Base-by-base conservation (phyloP, 1,140 invertebrate species). In the Lycorma delicatula region DNA sequence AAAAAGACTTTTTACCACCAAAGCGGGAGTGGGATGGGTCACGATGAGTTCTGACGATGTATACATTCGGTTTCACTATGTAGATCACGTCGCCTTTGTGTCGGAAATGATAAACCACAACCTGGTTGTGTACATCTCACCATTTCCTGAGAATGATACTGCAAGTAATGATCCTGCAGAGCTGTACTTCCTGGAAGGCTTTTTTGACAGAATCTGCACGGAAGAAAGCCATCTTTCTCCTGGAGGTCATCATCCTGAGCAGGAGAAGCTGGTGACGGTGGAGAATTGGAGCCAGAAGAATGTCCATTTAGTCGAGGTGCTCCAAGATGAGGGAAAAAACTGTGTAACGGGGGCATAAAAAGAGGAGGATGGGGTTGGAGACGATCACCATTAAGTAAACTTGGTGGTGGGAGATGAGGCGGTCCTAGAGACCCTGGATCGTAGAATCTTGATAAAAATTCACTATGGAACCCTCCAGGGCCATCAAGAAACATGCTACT, bases 31-130 rank as follows among this genome's bases (percentile, higher is more conserved):
- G 58, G 50, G 27, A 41, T 6, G 71, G 63, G 22, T 74, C 73
- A 54, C 72, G 66, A 67, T 76, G 74, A 20, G 71, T 71, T 53
- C 70, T 72, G 3, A 79, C 79, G 48, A 77, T 74, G 72, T 18
- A 67, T 59, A 5, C 75, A 66, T 57, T 79, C 76, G 55, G 77
- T 75, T 63, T 83, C 81, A 41, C 77, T 78, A 72, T 89, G 87
- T 3, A 81, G 71, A 68, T 89, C 88, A 9, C 87, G 74, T 55
- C 84, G 85, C 41, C 85, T 82, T 22, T 84, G 70, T 31, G 86
- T 87, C 60, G 84, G 83, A 70, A 91, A 91, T 63, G 89, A 82
- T 78, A 87, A 86, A n/a, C 81, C 81, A 72, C 88, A 90, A 36
- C 86, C 86, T 56, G 82, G 79, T 28, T 87, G 81, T 20, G 84